phyloP scores from a whole-genome alignment of 1,140 invertebrate genomes.

The Papilio xuthus region DNA sequence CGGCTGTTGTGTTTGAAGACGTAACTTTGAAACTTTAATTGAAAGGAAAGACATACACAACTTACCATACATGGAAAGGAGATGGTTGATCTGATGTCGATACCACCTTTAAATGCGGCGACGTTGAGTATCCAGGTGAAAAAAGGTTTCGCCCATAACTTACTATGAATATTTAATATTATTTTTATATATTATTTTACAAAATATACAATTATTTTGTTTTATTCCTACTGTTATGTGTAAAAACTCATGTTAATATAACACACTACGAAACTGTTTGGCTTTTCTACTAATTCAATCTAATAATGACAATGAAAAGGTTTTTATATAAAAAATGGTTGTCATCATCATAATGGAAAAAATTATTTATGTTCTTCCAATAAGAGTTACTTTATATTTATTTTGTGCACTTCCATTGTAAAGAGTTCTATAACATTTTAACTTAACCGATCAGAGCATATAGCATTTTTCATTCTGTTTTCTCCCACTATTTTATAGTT shows the following conservation, averaged over 20 bases:
- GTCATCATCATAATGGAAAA: too few relatives aligned
- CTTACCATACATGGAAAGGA: conserved; percentile 72
- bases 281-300: too few relatives aligned
- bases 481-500: too few relatives aligned
- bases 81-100: conserved; percentile 66
- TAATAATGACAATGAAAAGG: too few relatives aligned
- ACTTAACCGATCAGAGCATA: too few relatives aligned
- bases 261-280: too few relatives aligned
- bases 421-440: too few relatives aligned
- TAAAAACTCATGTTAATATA: neutral
- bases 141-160: conserved; percentile 58
- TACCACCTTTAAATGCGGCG: conserved; percentile 73
- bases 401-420: neutral
- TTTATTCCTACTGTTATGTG: neutral
- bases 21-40: conserved; percentile 58
- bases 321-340: too few relatives aligned
- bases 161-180: conserved; percentile 28
- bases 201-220: too few relatives aligned
- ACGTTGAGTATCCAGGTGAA: conserved; percentile 64
- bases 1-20: conserved; percentile 59
- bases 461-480: too few relatives aligned
- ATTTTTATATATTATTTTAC: neutral
- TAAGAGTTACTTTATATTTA: neutral
- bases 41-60: conserved; percentile 68
- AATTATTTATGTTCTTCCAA: neutral